Evolutionary conservation across 35 echinoderm and acorn worm genomes (phyloP).

Genomic region (Heliocidaris erythrogramma): DNA sequence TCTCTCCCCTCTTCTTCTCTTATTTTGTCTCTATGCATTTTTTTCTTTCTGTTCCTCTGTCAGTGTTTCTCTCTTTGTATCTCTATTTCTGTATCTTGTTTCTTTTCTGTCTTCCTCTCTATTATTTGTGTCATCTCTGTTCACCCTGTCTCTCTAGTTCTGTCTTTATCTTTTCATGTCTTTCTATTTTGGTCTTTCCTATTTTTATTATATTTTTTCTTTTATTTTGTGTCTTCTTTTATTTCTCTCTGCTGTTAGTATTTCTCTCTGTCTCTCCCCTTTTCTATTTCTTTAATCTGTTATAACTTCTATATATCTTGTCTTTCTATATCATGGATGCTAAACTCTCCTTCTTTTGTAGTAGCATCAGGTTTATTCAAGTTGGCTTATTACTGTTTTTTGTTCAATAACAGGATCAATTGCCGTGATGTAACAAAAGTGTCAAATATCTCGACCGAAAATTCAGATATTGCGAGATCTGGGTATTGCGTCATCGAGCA

Average conservation of each 20-base stretch:
- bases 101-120: background rate
- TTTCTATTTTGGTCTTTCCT: background rate
- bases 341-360: too few species aligned
- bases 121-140: background rate
- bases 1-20: background rate
- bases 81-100: too few species aligned
- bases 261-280: background rate
- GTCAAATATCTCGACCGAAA: background rate
- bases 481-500: background rate
- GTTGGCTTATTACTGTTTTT: too few species aligned
- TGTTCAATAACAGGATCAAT: too few species aligned
- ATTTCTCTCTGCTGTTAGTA: background rate
- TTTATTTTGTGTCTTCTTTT: too few species aligned
- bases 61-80: too few species aligned
- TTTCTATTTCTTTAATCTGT: too few species aligned
- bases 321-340: too few species aligned
- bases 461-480: background rate
- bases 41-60: background rate
- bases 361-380: too few species aligned
- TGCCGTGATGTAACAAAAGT: background rate
- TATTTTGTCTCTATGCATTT: background rate
- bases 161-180: background rate
- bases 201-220: too few species aligned
- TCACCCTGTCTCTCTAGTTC: background rate
- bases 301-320: too few species aligned